Evolutionary conservation across 2,113 vertebrate species (phyloP), one percentile per base, ranked within the genome.

Genomic region (Varanus salvator): DNA sequence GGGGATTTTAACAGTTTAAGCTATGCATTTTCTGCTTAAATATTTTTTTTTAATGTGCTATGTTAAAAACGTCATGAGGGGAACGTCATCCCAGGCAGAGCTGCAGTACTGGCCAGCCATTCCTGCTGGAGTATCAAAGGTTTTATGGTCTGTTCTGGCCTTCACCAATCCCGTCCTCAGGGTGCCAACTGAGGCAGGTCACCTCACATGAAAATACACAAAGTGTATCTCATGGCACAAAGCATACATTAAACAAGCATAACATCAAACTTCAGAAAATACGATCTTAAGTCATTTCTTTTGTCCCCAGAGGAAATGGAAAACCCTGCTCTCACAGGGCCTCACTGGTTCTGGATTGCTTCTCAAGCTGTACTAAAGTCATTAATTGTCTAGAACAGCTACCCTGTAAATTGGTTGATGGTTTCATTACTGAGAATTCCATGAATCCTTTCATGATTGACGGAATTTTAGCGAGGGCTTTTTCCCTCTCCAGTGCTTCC

Each of bases 401-500:
- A 7, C 4, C 31, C 78, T 31, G 31, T 78, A n/a, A 19, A 25
- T 8, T 72, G 82, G 38, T 68, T 44, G 7, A 84, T 68, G 12
- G 68, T 68, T 15, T 74, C n/a, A 34, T 34, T 6, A 17, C 5
- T 74, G 72, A 74, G n/a, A 15, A 69, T 38, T 48, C 72, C 19
- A 31, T 82, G 9, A 57, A 9, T 31, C 7, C 5, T 88, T 44
- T 64, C 69, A 75, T 64, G 27, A 75, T 38, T 68, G 60, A 77
- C 50, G 72, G 8, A 64, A n/a, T 83, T 74, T 83, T 89, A 7
- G 64, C 69, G 57, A 21, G 17, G 29, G 21, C 50, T 0, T 69
- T 0, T 2, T 88, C 60, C 87, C 92, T 5, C 52, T 89, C 83
- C 93, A 99, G 99, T 99, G 99, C 96, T 98, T 98, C 95, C 98